Evolutionary conservation across 2,113 vertebrate genomes (phyloP).

Genomic region (Catagonus wagneri): DNA sequence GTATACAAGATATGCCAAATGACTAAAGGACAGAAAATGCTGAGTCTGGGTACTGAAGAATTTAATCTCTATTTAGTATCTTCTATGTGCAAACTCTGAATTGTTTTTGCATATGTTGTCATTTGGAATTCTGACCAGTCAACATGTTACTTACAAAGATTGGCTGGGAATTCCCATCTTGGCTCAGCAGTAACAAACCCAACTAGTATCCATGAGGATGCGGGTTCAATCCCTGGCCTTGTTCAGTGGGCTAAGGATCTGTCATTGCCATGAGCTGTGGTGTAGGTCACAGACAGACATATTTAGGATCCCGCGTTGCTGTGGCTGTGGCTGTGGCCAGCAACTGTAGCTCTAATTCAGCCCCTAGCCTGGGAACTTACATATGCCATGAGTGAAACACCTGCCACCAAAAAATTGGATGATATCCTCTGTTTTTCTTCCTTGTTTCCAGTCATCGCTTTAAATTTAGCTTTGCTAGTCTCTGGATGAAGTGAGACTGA

Average conservation of each 20-base stretch:
- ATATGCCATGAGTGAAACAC: no score
- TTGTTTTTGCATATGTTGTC: background rate
- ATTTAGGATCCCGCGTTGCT: no score
- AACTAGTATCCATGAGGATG: no score
- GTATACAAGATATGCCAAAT: background rate
- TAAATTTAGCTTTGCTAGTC: background rate
- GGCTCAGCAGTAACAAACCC: no score
- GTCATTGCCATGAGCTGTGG: no score
- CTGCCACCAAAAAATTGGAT: background rate
- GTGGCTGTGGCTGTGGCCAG: no score
- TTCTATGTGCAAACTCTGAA: background rate
- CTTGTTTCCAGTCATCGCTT: background rate
- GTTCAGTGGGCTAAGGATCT: no score
- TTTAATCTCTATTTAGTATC: background rate
- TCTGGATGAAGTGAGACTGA: background rate
- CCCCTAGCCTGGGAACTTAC: no score
- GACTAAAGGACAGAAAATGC: background rate
- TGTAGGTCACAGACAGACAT: no score
- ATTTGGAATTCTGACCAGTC: background rate
- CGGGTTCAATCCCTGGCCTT: no score
- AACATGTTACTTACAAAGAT: background rate
- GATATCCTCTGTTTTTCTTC: background rate
- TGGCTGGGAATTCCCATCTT: background rate
- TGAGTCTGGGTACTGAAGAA: background rate
- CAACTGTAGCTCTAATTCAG: no score